Base-by-base conservation (phyloP, 2,797 vertebrate genomes). In the Paedocypris micromegethes region DNA sequence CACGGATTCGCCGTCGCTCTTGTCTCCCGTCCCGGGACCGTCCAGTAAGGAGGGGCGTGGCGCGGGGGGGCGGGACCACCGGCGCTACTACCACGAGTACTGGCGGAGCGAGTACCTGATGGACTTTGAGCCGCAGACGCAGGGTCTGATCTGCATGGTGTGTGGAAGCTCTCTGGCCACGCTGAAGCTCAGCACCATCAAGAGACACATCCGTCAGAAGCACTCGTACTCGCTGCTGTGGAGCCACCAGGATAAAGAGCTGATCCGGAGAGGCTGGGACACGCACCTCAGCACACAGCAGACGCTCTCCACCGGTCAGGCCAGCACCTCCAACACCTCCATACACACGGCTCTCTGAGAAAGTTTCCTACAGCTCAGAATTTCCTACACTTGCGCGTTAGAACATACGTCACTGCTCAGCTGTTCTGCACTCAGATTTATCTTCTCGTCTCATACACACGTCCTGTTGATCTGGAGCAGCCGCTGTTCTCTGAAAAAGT, bases 81-180 rank as follows among this genome's bases (percentile, higher is more conserved):
- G 94, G 0, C 92, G 94, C 42, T 96, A 97, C 81, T 97, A 97
- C 85, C 94, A 96, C 4, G 92, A 93, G 77, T 93, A 95, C 81
- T 97, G 94, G 94, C 88, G 94, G 75, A 91, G 91, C 39, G 94
- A 97, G 80, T 96, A 94, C 84, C 86, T 97, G 80, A 97, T 97
- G 94, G 94, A 95, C 78, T 95, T 95, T 70, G 94, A 96, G 68
- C 87, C 91, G 0, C 89, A 88, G 23, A 85, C 91, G 41, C 93
- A 94, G 0, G 93, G 94, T 50, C 94, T 97, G 94, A 93, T 96
- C 78, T 96, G 94, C 83, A 94, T 97, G 94, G 94, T 97, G 75
- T 97, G 94, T 0, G 94, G 94, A 64, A 94, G 93, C 78, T 92
- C 94, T 2, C 58, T 79, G 60, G 77, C 77, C 38, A 79, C 77